Base-by-base conservation (phyloP, 2,888 invertebrate genomes). In the Scaptomyza reducta region DNA sequence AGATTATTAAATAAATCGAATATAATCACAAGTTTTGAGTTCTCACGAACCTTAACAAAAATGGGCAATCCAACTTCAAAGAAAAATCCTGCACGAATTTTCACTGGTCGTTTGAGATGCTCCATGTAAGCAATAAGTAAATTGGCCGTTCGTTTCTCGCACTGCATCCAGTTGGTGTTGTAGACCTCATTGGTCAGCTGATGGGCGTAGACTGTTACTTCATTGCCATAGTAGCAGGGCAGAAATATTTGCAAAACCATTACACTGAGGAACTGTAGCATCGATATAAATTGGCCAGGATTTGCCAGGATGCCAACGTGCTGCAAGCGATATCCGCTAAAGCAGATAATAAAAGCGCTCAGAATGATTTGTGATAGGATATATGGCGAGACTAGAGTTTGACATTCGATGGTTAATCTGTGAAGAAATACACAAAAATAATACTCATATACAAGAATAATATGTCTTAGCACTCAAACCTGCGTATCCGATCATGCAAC, bases 191-290 rank as follows among this genome's bases (percentile, higher is more conserved):
- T 79, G 42, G 75, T 77, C 16, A 91, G 53, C 25, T 67, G 60
- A 9, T 81, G 33, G 40, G 90, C 87, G 56, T 89, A 50, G 11
- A 81, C 44, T 1, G 87, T 90, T 10, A 91, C 60, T 53, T 90
- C 84, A 47, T 90, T 89, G 9, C 81, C 90, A 72, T 81, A 90
- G 53, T 87, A 89, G 59, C 90, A 91, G 40, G 91, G 90, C 16
- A 91, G 49, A 63, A 83, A 90, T 35, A 91, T 89, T 69, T 91
- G 82, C 1, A 88, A 57, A 0, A 83, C 58, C 88, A 91, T 90
- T 0, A 88, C 84, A 5, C 79, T 64, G 2, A 87, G 51, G 33
- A 85, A 90, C 51, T 86, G 79, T 3, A 87, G 38, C 72, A 80
- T 85, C 11, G 79, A 51, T 16, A 77, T 53, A n/a, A 87, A 85